phyloP scores from a whole-genome alignment of 2,888 invertebrate genomes.

The Drosophila incognita region DNA sequence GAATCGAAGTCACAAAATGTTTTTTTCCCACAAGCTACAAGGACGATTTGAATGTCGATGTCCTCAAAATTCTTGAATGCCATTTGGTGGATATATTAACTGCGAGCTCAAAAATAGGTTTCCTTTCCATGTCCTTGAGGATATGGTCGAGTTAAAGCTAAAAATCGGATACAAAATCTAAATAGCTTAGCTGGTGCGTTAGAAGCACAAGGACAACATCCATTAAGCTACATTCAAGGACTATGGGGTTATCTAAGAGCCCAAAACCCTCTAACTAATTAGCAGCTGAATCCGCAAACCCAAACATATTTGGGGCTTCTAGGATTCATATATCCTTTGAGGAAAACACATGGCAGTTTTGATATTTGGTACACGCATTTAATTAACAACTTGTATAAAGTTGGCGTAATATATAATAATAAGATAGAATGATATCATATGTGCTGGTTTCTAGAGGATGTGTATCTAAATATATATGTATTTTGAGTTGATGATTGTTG shows the following conservation, averaged over 20 bases:
- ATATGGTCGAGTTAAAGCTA: no score
- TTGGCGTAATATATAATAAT: not conserved
- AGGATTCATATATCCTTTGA: not conserved
- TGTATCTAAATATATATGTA: not conserved
- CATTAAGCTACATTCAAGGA: not conserved
- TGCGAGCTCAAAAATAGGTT: no score
- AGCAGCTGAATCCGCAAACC: not conserved
- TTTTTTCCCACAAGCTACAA: no score
- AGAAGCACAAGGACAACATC: no score
- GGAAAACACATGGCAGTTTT: not conserved
- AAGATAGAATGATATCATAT: not conserved
- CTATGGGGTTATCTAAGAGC: not conserved
- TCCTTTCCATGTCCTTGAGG: no score
- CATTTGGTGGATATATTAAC: no score
- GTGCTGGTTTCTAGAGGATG: not conserved
- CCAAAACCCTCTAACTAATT: not conserved
- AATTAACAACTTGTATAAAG: conserved; percentile 15
- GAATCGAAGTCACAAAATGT: no score
- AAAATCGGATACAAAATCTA: not conserved
- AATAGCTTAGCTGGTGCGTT: not conserved
- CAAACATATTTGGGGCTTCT: not conserved
- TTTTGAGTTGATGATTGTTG: not conserved
- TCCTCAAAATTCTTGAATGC: no score
- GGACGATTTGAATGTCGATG: no score
- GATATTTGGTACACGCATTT: conserved; percentile 1